Evolutionary conservation across 2,113 vertebrate species (phyloP), one percentile per base, ranked within the genome.

Genomic region (Pomatorhinus ruficollis): DNA sequence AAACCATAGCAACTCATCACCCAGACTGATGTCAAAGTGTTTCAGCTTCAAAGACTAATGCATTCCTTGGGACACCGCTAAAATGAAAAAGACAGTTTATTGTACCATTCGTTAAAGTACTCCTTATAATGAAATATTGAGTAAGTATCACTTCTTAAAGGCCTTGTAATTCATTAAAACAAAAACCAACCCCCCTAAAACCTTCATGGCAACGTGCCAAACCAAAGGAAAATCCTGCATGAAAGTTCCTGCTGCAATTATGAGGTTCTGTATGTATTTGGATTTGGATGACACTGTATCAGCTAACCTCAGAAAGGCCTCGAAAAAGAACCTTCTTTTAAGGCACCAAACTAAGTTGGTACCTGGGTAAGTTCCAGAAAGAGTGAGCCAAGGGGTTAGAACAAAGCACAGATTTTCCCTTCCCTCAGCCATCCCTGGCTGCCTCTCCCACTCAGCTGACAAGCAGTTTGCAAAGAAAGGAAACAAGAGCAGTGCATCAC

Each of bases 31-130:
- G 98, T 98, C 97, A 97, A 97, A 98, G 96, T 93, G 94, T 80
- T 97, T 98, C 96, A 98, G 95, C 96, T 95, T 98, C 97, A 98
- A 97, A 97, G 94, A 95, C 93, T 97, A 91, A 95, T 66, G 88
- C 44, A 74, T 54, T 95, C 91, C 87, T 94, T 88, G 93, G 85
- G 92, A 93, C 92, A 93, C 93, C 96, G 95, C 89, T 88, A 66
- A 93, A 96, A 92, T 69, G 52, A 86, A 74, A 95, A 95, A 91
- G 90, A 66, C 79, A 76, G 90, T 95, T 97, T 94, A 97, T 27
- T 91, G 93, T 95, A 95, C 87, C 87, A 83, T 96, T 97, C 97
- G 88, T 95, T 95, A 84, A 96, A 97, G 96, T 94, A 71, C 91
- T 94, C 85, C 96, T 95, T 85, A 37, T 20, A 97, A 94, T 60